Percentiles rank a stretch among this genome's conserved stretches.
These are phyloP conservation scores for Spisula solida DNA, from an alignment of 2,888 invertebrate species.

Conservation along the genomic window DNA sequence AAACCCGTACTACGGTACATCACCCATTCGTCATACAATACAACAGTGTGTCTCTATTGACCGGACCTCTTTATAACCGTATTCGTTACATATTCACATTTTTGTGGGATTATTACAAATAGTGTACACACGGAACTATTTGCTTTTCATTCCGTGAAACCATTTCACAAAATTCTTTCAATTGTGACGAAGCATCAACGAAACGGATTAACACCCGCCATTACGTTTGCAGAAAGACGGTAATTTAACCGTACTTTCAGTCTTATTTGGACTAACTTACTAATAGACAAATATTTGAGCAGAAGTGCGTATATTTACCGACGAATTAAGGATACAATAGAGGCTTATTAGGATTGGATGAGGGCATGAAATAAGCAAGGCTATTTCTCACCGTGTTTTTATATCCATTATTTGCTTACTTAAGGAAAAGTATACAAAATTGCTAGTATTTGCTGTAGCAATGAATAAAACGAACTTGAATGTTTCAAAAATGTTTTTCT, in stretches of 20 bases:
- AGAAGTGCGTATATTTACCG: conserved; percentile 48
- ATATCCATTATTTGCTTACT: conserved; percentile 47
- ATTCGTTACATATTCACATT: conserved; percentile 32
- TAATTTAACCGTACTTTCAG: conserved; percentile 13
- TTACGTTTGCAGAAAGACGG: conserved; percentile 26
- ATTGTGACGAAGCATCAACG: conserved; percentile 16
- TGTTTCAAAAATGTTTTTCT: conserved; percentile 27
- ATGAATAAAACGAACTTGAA: conserved; percentile 43
- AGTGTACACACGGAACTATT: conserved; percentile 33
- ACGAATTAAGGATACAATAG: conserved; percentile 49
- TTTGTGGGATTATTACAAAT: conserved; percentile 15
- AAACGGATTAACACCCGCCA: neutral
- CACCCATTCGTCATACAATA: neutral
- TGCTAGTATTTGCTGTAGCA: conserved; percentile 59
- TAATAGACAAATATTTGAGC: conserved; percentile 59
- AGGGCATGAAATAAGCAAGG: conserved; percentile 30
- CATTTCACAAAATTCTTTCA: conserved; percentile 31
- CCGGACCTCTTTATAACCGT: conserved; percentile 4
- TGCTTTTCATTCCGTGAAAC: conserved; percentile 21
- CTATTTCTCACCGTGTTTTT: conserved; percentile 55
- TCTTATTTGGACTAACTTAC: conserved; percentile 32
- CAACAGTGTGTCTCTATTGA: conserved; percentile 5
- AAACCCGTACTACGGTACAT: neutral
- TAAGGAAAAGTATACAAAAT: conserved; percentile 46
- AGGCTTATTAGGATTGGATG: conserved; percentile 23